Base-by-base conservation (phyloP, 92 coral and sea anemone genomes). In the Palythoa grandis region DNA sequence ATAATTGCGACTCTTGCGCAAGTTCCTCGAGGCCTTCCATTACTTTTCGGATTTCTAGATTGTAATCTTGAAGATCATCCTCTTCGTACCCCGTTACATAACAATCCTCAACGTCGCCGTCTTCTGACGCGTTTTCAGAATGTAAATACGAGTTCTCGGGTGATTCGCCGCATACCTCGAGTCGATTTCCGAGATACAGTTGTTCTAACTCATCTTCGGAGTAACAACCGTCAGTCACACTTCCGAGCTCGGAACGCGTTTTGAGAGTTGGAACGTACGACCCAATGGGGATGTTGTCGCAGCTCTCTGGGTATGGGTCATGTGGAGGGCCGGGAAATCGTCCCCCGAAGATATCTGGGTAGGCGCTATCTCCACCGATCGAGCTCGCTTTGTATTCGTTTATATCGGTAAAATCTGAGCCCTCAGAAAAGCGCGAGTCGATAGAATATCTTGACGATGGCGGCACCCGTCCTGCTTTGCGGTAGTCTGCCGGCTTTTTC, bases 131-230 rank as follows among this genome's bases (percentile, higher is more conserved):
- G 88, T 90, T 92, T 83, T 94, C 98, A 10, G 98, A 94, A 65
- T 94, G 98, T 37, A 94, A 88, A 20, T 94, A 94, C 4, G 95
- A 88, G 87, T 94, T 94, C 53, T 94, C 98, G 11, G 98, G 98
- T 52, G 98, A 94, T 86, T 94, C 98, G 53, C 92, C 98, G 85
- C 98, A 94, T 52, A 90, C 94, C 83, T 94, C 98, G 92, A 94
- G 89, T 63, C 98, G 93, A 72, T 92, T 94, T 0, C 98, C 98
- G n/a, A 94, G 95, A 60, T 92, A 94, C 11, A 94, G 92, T 66
- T 90, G 95, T 43, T 94, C 95, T 7, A 92, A 83, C 69, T 94
- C 98, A 52, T 94, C 98, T 76, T 94, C 98, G 1, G 98, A 92
- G 87, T 88, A 92, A 25, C 68, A 85, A 23, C 94, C 90, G 89